These are phyloP conservation scores for Hylomyscus alleni DNA, from an alignment of 2,797 vertebrate genomes.

Conservation along the genomic window DNA sequence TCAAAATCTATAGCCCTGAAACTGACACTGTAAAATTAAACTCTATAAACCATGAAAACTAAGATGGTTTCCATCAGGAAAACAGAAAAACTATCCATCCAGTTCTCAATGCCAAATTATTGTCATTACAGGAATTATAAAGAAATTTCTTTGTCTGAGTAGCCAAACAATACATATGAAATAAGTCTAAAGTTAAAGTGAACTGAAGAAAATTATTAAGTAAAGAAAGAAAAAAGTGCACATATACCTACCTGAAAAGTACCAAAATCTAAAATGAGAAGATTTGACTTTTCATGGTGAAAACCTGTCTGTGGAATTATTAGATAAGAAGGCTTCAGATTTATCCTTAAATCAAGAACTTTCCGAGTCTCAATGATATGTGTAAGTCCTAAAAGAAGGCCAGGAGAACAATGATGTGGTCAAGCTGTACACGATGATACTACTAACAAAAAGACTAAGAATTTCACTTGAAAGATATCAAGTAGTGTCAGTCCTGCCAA, in stretches of 20 bases:
- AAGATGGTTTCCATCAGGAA: background rate
- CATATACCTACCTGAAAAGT: conserved; percentile 92
- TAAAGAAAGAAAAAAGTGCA: background rate
- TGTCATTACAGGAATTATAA: background rate
- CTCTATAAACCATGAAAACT: conserved; percentile 36
- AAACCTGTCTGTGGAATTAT: conserved; percentile 95
- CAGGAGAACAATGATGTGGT: background rate
- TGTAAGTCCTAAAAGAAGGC: conserved; percentile 91
- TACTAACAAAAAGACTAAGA: conserved; percentile 41
- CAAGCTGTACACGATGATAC: background rate
- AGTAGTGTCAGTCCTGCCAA: background rate
- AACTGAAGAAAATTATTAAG: background rate
- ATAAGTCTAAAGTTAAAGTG: background rate
- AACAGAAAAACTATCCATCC: background rate
- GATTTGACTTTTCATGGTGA: conserved; percentile 90
- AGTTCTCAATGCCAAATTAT: conserved; percentile 29
- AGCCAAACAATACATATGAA: background rate
- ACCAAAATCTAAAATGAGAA: conserved; percentile 96
- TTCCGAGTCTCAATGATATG: conserved; percentile 97
- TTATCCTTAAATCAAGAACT: conserved; percentile 94
- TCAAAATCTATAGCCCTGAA: conserved; percentile 52
- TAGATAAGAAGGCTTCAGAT: conserved; percentile 96
- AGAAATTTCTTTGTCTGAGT: background rate
- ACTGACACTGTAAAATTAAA: conserved; percentile 37
- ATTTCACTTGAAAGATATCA: background rate